Percentiles rank a stretch among this genome's conserved stretches.
Conservation (phyloP, 2,113 vertebrate genomes). For the Galeopterus variegatus region DNA sequence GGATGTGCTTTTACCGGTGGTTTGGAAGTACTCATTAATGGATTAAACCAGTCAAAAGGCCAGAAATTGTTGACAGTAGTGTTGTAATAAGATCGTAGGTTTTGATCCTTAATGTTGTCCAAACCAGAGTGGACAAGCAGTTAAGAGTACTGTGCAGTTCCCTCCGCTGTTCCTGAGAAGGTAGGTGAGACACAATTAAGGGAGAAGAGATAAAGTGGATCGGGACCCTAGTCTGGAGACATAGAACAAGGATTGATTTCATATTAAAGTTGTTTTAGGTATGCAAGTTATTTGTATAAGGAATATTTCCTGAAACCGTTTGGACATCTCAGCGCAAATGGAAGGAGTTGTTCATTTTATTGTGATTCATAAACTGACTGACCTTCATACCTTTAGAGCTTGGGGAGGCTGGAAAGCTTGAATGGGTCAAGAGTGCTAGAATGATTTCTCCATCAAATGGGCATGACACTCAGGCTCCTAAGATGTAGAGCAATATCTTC, state of each 20-base stretch:
- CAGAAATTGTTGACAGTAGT: not conserved
- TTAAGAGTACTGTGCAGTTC: too few species aligned
- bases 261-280: not conserved
- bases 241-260: not conserved
- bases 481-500: not conserved
- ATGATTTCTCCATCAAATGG: not conserved
- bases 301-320: not conserved
- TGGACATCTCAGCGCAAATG: not conserved
- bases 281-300: not conserved
- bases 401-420: not conserved
- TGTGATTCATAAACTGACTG: not conserved
- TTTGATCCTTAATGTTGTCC: not conserved
- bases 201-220: not conserved
- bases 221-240: not conserved
- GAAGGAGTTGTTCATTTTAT: not conserved
- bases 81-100: not conserved
- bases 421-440: not conserved
- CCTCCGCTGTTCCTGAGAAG: not conserved
- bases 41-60: not conserved
- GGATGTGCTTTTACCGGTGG: not conserved
- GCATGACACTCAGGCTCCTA: not conserved
- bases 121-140: fast-evolving
- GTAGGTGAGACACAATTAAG: not conserved
- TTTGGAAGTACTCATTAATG: not conserved
- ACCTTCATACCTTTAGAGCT: not conserved